Conservation (phyloP, 2,113 vertebrate species). For the Agelaius tricolor region DNA sequence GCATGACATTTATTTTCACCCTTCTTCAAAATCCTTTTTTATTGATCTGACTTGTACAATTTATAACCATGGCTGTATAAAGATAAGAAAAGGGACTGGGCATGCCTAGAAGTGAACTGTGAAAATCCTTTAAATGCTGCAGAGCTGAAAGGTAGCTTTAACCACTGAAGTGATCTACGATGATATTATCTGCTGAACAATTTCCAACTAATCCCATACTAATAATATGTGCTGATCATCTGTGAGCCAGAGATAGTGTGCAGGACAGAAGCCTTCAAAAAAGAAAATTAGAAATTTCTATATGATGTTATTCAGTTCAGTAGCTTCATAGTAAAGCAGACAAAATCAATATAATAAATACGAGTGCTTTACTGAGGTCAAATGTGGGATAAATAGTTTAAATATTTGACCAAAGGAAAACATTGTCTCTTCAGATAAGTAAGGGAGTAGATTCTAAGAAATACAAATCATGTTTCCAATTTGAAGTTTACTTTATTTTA, state of each 20-base stretch:
- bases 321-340: neutral
- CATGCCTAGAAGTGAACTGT: neutral
- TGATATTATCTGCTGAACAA: neutral
- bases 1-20: conserved; percentile 54
- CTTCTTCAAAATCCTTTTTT: conserved; percentile 43
- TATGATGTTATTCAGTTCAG: neutral
- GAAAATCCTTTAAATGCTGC: conserved; percentile 37
- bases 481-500: neutral
- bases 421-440: neutral
- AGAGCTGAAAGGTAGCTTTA: conserved; percentile 16
- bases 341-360: neutral
- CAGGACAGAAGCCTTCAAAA: neutral
- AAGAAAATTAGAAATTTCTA: neutral
- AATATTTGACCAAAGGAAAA: neutral
- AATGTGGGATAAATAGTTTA: neutral
- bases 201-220: neutral
- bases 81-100: conserved; percentile 10
- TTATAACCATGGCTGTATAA: conserved; percentile 12
- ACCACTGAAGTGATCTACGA: neutral
- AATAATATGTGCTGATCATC: neutral
- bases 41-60: conserved; percentile 54
- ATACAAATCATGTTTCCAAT: neutral
- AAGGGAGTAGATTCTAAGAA: neutral
- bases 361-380: neutral
- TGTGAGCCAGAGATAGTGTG: neutral